Conservation (phyloP, 2,888 invertebrate genomes). For the Lamellibrachia satsuma region DNA sequence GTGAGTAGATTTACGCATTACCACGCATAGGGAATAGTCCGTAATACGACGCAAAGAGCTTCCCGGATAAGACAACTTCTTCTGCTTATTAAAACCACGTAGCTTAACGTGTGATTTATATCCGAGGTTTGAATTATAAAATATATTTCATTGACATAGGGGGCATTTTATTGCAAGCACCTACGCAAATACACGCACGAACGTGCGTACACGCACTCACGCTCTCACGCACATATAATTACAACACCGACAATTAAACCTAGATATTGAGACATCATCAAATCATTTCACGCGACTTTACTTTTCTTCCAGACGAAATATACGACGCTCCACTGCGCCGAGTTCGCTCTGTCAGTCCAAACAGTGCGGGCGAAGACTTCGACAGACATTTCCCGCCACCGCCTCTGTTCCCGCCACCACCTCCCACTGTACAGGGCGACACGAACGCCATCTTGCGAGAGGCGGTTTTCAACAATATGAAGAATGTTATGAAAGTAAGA, state of each 20-base stretch:
- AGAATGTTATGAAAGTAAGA: slow-evolving; percentile 29
- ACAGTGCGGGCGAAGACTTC: slow-evolving; percentile 19
- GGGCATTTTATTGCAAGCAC: no score
- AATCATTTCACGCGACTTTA: not conserved
- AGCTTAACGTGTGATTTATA: no score
- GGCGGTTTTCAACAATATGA: slow-evolving; percentile 37
- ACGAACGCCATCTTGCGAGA: slow-evolving; percentile 36
- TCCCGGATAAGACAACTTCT: no score
- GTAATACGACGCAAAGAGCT: no score
- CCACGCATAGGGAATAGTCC: no score
- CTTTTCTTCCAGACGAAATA: not conserved
- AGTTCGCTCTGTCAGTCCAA: not conserved
- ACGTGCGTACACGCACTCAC: not conserved
- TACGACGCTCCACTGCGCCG: not conserved
- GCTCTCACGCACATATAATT: not conserved
- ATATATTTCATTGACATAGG: no score
- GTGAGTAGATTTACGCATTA: no score
- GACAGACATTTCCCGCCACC: slow-evolving; percentile 38
- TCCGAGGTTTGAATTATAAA: no score
- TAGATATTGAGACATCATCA: not conserved
- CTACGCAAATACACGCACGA: no score
- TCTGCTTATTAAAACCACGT: no score
- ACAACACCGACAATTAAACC: not conserved
- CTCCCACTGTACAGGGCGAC: slow-evolving; percentile 37
- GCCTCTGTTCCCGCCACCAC: slow-evolving; percentile 41